These are phyloP conservation scores for Crossocerus cetratus DNA, from an alignment of 2,888 invertebrate genomes.

Conservation along the genomic window DNA sequence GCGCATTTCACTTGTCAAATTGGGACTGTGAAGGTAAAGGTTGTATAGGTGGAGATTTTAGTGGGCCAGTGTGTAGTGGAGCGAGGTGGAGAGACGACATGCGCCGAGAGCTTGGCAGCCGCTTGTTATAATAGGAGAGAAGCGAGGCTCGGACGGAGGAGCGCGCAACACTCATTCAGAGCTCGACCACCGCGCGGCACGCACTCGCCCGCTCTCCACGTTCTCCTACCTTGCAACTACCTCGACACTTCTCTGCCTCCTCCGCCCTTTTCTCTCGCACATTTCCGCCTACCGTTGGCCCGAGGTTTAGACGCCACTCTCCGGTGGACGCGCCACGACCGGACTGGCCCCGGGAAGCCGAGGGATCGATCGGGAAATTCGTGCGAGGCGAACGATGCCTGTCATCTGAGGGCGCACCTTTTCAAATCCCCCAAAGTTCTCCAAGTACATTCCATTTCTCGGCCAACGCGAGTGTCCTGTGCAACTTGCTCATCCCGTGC, in stretches of 20 bases:
- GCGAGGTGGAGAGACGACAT: slow-evolving; percentile 27
- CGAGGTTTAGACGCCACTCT: neutral
- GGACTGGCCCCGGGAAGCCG: neutral
- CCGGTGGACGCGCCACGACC: neutral
- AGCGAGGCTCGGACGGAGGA: too few species aligned
- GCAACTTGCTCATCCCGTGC: neutral
- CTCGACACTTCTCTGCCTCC: neutral
- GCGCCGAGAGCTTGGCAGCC: slow-evolving; percentile 38
- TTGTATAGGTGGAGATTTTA: too few species aligned
- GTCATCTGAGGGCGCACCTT: slow-evolving; percentile 24
- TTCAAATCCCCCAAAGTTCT: neutral
- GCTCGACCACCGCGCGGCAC: slow-evolving; percentile 61
- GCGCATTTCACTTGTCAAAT: too few species aligned
- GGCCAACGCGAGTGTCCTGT: neutral
- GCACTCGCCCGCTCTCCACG: slow-evolving; percentile 25
- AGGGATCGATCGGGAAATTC: neutral
- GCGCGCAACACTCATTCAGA: slow-evolving; percentile 55
- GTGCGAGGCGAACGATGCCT: slow-evolving; percentile 12
- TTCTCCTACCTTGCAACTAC: slow-evolving; percentile 18
- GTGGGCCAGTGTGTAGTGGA: neutral
- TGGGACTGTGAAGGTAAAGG: too few species aligned
- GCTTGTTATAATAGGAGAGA: slow-evolving; percentile 30
- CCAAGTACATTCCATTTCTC: neutral
- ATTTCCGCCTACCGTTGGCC: neutral
- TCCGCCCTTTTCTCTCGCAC: neutral